Evolutionary conservation across 1,140 invertebrate genomes (phyloP).

Genomic region (Brachionus koreanus): DNA sequence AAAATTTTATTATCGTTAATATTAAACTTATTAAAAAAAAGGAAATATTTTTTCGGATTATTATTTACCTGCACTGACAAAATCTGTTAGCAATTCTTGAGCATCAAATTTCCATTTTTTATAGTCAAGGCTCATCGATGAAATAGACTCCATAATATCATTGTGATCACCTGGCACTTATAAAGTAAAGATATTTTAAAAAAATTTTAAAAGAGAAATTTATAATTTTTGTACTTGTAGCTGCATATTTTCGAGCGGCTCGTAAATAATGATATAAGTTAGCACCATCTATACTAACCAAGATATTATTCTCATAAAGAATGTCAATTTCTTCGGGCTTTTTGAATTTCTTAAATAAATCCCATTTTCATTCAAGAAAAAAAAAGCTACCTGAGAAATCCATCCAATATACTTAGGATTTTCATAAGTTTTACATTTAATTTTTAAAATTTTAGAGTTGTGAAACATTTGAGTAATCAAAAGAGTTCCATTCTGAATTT

Average conservation of each 20-base stretch:
- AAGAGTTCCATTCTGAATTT: slow-evolving; percentile 68
- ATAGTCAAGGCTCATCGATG: slow-evolving; percentile 64
- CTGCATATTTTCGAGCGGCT: slow-evolving; percentile 73
- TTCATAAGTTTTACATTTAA: slow-evolving; percentile 76
- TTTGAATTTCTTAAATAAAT: slow-evolving; percentile 5
- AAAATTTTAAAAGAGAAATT: not conserved
- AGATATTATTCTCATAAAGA: slow-evolving; percentile 66
- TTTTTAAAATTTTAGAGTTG: slow-evolving; percentile 70
- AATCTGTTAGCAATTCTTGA: slow-evolving; percentile 72
- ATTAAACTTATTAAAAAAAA: slow-evolving; percentile 41
- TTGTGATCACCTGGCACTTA: slow-evolving; percentile 65
- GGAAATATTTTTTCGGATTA: slow-evolving; percentile 35
- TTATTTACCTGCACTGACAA: slow-evolving; percentile 65
- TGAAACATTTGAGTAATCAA: slow-evolving; percentile 79
- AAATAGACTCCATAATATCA: slow-evolving; percentile 65
- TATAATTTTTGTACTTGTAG: slow-evolving; percentile 56
- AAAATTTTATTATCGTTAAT: not conserved
- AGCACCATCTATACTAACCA: slow-evolving; percentile 77
- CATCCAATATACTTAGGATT: slow-evolving; percentile 62
- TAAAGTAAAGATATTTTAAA: not conserved
- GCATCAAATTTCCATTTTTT: slow-evolving; percentile 81
- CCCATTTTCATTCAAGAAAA: too few species aligned
- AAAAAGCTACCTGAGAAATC: slow-evolving; percentile 57
- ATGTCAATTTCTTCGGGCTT: slow-evolving; percentile 77
- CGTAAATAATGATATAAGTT: slow-evolving; percentile 75